phyloP scores from a whole-genome alignment of 2,113 vertebrate species.

The Nicator chloris region DNA sequence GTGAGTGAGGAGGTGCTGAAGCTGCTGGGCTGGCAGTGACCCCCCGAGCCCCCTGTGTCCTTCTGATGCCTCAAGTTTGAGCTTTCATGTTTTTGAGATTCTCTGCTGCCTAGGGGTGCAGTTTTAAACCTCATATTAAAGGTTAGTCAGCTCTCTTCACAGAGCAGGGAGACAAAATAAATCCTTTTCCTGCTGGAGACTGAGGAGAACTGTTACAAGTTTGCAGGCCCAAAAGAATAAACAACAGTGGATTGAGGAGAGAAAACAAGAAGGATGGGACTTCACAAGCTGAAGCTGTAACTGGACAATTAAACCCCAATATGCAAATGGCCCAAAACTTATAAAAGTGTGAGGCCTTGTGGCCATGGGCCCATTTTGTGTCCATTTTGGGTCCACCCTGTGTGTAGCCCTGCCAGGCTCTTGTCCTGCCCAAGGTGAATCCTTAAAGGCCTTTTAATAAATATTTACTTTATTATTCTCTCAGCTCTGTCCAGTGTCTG shows the following conservation, averaged over 20 bases:
- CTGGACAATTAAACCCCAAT: background rate
- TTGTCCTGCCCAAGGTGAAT: background rate
- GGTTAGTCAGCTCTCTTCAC: background rate
- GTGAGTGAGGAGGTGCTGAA: background rate
- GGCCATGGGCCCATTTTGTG: background rate
- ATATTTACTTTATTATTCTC: background rate
- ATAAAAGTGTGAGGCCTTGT: background rate
- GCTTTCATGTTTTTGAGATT: background rate
- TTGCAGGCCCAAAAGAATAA: background rate
- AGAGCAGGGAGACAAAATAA: background rate
- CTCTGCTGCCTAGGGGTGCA: background rate
- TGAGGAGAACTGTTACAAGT: background rate
- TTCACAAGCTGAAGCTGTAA: background rate
- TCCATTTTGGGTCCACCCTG: background rate
- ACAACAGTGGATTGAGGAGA: background rate
- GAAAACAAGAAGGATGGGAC: background rate
- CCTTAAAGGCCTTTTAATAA: background rate
- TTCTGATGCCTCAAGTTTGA: background rate
- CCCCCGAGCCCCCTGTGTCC: accelerated
- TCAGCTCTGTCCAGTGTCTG: background rate
- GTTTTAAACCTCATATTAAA: background rate
- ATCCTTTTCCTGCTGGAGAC: background rate
- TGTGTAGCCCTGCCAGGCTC: background rate
- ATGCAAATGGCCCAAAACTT: background rate
- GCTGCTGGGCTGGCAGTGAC: background rate